These are phyloP conservation scores for Pseudorhombus dupliciocellatus DNA, from an alignment of 2,113 vertebrate genomes.

Conservation along the genomic window DNA sequence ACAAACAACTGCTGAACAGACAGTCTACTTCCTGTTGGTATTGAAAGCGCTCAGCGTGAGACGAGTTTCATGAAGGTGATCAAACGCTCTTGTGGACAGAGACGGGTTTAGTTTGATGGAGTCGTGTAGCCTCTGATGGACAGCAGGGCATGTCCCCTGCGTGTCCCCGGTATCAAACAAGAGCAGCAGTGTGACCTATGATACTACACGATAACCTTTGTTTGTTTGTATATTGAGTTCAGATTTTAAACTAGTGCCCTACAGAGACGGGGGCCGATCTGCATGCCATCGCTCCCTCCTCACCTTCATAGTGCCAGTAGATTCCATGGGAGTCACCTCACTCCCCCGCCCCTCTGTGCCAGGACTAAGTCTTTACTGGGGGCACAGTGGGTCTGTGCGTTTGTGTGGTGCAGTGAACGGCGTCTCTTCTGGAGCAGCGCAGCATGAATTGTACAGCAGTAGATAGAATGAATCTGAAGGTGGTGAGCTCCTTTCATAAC, in stretches of 20 bases:
- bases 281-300: not conserved
- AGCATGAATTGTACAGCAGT: conserved; percentile 1
- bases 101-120: not conserved
- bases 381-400: not conserved
- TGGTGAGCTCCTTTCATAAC: not conserved
- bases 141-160: not conserved
- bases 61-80: no score
- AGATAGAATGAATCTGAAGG: not conserved
- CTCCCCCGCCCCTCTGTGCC: conserved; percentile 16
- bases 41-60: no score
- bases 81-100: no score
- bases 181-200: conserved; percentile 24
- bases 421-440: not conserved
- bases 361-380: conserved; percentile 5
- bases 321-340: conserved; percentile 10
- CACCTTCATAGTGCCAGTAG: conserved; percentile 36
- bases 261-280: not conserved
- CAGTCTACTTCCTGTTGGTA: no score
- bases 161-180: not conserved
- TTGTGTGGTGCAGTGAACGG: not conserved
- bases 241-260: not conserved
- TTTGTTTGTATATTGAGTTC: conserved; percentile 4
- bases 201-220: conserved; percentile 51
- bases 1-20: no score
- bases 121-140: conserved; percentile 17